Base-by-base conservation (phyloP, 2,888 invertebrate species). In the Lagria hirta region DNA sequence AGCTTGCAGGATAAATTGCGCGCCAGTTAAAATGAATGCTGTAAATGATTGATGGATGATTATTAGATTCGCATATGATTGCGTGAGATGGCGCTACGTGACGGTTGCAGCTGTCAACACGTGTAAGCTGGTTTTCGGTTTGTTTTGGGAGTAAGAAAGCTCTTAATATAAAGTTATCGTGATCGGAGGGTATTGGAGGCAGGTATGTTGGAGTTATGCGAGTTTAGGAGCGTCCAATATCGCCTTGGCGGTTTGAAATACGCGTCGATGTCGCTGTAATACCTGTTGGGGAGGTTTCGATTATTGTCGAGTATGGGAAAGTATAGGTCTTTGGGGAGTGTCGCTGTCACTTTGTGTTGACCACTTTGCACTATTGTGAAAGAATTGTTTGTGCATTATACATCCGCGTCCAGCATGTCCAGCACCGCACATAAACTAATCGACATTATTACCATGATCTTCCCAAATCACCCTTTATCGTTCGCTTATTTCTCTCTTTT, bases 311-410 rank as follows among this genome's bases (percentile, higher is more conserved):
- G 48, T 55, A 55, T 55, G 47, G 54, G 45, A 59, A 59, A 30
- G 49, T 57, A 59, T 51, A 48, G 49, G 30, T 42, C 59, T 56
- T 53, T 24, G 12, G 59, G 56, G 59, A 56, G 32, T 49, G 40
- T 34, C 48, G 38, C 52, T 54, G 55, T 54, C 58, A 52, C 49
- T 44, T 54, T 41, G 46, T 41, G 49, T 43, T 47, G 53, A 55
- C 56, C 54, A 43, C 50, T 43, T 35, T 41, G 45, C 47, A 54
- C 49, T 52, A 51, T 52, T 56, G 50, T 52, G 48, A 49, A 50
- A 49, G 57, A 57, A 55, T 57, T 56, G 58, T 57, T 57, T 58
- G n/a, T n/a, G 57, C 58, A 58, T 58, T 60, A 60, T 43, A 36
- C 28, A 43, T 35, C 44, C 48, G 45, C 47, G 48, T 50, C 51